phyloP scores from a whole-genome alignment of 2,113 vertebrate genomes.

The Phocoena sinus region DNA sequence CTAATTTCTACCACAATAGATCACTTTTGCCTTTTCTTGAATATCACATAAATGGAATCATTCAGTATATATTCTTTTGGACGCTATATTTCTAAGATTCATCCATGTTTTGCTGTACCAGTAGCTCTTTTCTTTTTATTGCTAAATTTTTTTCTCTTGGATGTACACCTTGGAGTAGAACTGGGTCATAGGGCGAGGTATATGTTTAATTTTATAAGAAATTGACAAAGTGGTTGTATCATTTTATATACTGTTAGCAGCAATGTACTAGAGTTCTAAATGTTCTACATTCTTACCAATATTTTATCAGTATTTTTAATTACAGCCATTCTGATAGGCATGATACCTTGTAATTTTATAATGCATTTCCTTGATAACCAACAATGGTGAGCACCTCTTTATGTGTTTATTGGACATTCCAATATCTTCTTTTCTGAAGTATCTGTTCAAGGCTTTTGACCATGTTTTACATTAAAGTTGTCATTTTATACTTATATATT shows the following conservation, averaged over 20 bases:
- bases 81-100: background rate
- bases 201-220: constrained; percentile 11
- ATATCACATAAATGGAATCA: background rate
- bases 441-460: background rate
- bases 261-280: background rate
- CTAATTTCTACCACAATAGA: background rate
- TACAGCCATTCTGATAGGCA: background rate
- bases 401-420: background rate
- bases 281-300: background rate
- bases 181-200: background rate
- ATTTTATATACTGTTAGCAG: background rate
- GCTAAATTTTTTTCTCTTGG: background rate
- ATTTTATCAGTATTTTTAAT: background rate
- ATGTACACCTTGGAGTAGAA: background rate
- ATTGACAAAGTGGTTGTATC: background rate
- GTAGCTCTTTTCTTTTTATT: background rate
- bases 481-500: background rate
- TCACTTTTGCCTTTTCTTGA: background rate
- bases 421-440: background rate
- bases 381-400: background rate
- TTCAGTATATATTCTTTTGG: background rate
- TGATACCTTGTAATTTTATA: background rate
- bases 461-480: background rate
- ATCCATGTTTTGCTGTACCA: background rate
- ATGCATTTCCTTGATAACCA: background rate